Percentiles rank a stretch among this genome's conserved stretches.
Evolutionary conservation across 2,113 vertebrate species (phyloP).

Genomic region (Camelus bactrianus): DNA sequence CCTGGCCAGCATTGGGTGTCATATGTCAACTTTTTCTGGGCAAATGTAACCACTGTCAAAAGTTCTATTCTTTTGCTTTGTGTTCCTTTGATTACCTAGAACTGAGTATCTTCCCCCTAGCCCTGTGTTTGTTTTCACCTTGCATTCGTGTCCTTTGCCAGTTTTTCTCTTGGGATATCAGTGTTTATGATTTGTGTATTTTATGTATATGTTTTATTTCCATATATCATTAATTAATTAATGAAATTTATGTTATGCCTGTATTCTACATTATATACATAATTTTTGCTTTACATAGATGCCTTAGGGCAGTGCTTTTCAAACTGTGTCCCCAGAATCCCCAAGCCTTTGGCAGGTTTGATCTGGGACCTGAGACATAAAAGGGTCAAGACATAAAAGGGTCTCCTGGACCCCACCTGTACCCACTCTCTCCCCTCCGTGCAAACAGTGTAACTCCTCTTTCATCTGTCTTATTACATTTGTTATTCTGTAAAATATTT

Average conservation of each 20-base stretch:
- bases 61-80: not conserved
- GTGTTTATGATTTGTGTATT: conserved; percentile 8
- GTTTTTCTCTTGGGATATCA: not conserved
- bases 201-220: not conserved
- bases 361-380: not conserved
- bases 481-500: conserved; percentile 33
- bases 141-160: not conserved
- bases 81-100: not conserved
- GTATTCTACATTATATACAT: not conserved
- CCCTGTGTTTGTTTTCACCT: not conserved
- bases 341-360: not conserved
- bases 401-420: not conserved
- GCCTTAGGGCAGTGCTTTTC: not conserved
- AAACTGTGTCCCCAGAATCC: not conserved
- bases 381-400: not conserved
- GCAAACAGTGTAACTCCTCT: not conserved
- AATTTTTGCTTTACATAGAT: conserved; percentile 36
- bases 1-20: not conserved
- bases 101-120: not conserved
- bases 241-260: not conserved
- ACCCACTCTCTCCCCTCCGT: too few relatives aligned
- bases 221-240: not conserved
- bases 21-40: not conserved
- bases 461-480: not conserved
- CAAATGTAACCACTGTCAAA: not conserved